Percentiles rank a stretch among this genome's conserved stretches.
Conservation (phyloP, 1,140 invertebrate species). For the Armadillidium nasatum region DNA sequence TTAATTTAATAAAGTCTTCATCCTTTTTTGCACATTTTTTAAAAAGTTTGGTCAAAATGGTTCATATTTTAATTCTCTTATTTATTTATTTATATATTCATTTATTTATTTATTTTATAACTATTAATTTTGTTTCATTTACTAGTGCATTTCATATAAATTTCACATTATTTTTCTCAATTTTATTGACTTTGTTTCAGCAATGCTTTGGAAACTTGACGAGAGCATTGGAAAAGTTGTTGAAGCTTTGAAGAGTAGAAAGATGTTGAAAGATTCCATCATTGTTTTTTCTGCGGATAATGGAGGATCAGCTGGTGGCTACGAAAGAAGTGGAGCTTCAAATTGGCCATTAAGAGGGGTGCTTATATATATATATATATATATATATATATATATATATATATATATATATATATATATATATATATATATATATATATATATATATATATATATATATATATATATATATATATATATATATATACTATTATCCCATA, state of each 20-base stretch:
- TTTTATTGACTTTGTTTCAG: constrained; percentile 50
- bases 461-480: neutral
- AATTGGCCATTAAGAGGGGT: constrained; percentile 7
- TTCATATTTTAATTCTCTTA: too few species aligned
- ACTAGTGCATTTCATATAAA: too few species aligned
- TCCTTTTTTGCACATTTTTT: too few species aligned
- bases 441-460: constrained; percentile 9
- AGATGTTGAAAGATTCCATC: constrained; percentile 73
- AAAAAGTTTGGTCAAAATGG: too few species aligned
- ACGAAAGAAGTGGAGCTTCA: neutral
- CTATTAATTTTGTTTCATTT: too few species aligned
- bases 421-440: constrained; percentile 20
- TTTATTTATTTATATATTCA: too few species aligned
- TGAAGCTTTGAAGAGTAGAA: constrained; percentile 58
- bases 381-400: constrained; percentile 14
- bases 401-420: neutral
- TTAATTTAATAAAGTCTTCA: too few species aligned
- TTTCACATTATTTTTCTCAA: too few species aligned
- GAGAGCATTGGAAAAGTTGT: constrained; percentile 76
- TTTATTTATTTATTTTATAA: too few species aligned
- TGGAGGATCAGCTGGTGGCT: neutral
- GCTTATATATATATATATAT: neutral
- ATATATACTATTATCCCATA: too few species aligned
- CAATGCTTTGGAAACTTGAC: constrained; percentile 74
- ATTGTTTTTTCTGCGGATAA: constrained; percentile 63